Evolutionary conservation across 2,888 invertebrate genomes (phyloP), one percentile per base, ranked within the genome.

Genomic region (Tipula unca): DNA sequence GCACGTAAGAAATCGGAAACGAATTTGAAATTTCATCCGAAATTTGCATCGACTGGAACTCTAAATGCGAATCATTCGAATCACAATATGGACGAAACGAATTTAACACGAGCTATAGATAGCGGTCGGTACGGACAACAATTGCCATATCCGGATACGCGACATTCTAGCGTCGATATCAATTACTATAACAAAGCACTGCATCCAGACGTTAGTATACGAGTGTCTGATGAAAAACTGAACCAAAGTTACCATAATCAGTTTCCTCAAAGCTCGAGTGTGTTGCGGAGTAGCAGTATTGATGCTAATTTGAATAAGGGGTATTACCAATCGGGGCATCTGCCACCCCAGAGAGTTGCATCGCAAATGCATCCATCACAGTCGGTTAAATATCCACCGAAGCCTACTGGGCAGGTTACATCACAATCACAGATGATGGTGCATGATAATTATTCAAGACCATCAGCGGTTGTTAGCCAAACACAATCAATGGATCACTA

Each of bases 131-230:
- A 82, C 10, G 29, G 14, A 0, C 82, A 82, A 82, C 6, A 29
- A 0, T 10, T 29, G n/a, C 13, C 29, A 4, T 29, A 29, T 82
- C 82, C 82, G 2, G 82, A 82, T 29, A 32, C 29, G 5, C 29
- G 82, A 32, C 82, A 82, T 13, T 82, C 82, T 0, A 84, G 32
- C 10, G 84, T 84, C 17, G 84, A 84, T n/a, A 32, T 84, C 1
- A 84, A 84, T 35, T 84, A n/a, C 17, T 84, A 84, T 84, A 84
- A 84, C 10, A 29, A 35, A 3, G 84, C 84, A 17, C 8, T 84
- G 17, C 84, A 84, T 84, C 84, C 84, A 17, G 84, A 84, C 25
- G 84, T 84, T 3, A 84, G 84, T 35, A 84, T 84, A 32, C 35
- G 84, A 10, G 29, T 84, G 17, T 84, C 84, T 17, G 84, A 84